A percentile compares a stretch with the other conserved stretches of the same genome.
phyloP scores from a whole-genome alignment of 2,888 invertebrate species.

The Herminia tarsipennalis region DNA sequence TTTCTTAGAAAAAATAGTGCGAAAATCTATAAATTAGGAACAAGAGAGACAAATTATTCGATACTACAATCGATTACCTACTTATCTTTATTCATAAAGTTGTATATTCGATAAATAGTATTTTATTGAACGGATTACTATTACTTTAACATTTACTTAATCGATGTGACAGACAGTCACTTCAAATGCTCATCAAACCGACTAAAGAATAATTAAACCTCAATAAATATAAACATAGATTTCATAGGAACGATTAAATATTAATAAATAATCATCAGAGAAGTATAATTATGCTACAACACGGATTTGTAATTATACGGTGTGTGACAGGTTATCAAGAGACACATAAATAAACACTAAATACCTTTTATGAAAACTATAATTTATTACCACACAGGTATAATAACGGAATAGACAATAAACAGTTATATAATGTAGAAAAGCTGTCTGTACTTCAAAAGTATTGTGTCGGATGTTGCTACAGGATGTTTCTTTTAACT shows the following conservation, averaged over 20 bases:
- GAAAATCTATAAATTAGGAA: no score
- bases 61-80: no score
- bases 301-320: slow-evolving; percentile 32
- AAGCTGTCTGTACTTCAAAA: no score
- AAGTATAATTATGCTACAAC: slow-evolving; percentile 28
- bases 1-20: no score
- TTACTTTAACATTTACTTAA: no score
- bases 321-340: slow-evolving; percentile 36
- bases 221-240: slow-evolving; percentile 19
- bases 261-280: slow-evolving; percentile 18
- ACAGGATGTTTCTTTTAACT: no score
- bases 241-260: slow-evolving; percentile 6
- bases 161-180: no score
- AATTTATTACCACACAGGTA: slow-evolving; percentile 22
- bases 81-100: no score
- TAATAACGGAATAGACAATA: neutral
- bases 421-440: neutral
- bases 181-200: slow-evolving; percentile 7
- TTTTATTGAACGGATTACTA: no score
- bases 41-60: no score
- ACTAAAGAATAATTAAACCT: slow-evolving; percentile 6
- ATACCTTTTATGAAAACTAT: slow-evolving; percentile 19
- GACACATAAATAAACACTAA: slow-evolving; percentile 34
- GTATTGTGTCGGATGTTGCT: no score
- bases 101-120: no score